A percentile compares a stretch with the other conserved stretches of the same genome.
phyloP scores from a whole-genome alignment of 2,113 vertebrate species.

The Pedionomus torquatus region DNA sequence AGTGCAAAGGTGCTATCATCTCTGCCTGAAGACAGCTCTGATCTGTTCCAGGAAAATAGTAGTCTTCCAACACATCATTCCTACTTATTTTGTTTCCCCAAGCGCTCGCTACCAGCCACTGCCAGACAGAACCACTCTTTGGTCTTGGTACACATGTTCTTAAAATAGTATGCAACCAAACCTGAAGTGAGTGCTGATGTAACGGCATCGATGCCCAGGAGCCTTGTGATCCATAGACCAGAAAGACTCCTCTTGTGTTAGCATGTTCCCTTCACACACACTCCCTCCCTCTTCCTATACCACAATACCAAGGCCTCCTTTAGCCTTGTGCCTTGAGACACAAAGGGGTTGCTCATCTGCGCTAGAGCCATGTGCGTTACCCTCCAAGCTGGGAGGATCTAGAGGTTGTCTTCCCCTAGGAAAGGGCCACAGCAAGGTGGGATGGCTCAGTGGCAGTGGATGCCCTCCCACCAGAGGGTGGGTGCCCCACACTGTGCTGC shows the following conservation, averaged over 20 bases:
- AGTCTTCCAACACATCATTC: not conserved
- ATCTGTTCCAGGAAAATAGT: not conserved
- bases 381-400: not conserved
- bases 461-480: not conserved
- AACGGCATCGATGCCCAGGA: not conserved
- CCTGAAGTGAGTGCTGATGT: not conserved
- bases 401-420: accelerated
- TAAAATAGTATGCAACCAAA: not conserved
- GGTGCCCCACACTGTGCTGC: not conserved
- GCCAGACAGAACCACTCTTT: not conserved
- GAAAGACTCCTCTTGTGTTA: not conserved
- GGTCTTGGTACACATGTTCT: not conserved
- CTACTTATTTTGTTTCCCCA: not conserved
- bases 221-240: not conserved
- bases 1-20: not conserved
- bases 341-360: not conserved
- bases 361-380: not conserved
- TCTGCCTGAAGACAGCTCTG: not conserved
- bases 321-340: not conserved
- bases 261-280: not conserved
- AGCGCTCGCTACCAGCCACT: not conserved
- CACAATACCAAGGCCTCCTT: not conserved
- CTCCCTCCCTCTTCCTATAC: not conserved
- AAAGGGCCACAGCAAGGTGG: accelerated
- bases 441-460: not conserved